Evolutionary conservation across 2,113 vertebrate genomes (phyloP), one percentile per base, ranked within the genome.

Genomic region (Stigmatopora argus): DNA sequence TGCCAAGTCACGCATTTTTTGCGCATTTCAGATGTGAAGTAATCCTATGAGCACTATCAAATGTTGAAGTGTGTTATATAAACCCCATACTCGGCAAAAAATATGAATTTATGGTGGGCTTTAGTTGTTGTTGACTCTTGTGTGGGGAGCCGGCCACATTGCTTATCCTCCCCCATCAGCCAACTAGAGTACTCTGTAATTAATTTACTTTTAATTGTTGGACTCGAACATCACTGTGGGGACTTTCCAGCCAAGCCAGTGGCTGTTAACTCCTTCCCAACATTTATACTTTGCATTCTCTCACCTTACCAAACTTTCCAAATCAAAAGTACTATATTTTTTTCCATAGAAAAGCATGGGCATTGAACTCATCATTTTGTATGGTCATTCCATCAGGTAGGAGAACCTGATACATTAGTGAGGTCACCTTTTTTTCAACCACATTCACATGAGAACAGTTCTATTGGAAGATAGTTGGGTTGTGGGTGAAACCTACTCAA

Each of bases 131-230:
- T 89, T 89, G 81, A 86, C 78, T 72, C 58, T 60, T 41, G 38
- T 58, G 21, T 17, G 53, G 65, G 56, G 49, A 83, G 58, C 56
- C 47, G 7, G 58, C 56, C 47, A 8, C 69, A 62, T 46, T 34
- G 65, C 65, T 52, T 74, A 52, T 81, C 77, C 77, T 77, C 72
- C 65, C 76, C 74, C 73, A 75, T 75, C 78, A 83, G 78, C 72
- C 74, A 71, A 31, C 82, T 77, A 41, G 58, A 82, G 78, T 75
- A 59, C 85, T 86, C 80, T 90, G 84, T 90, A 81, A 88, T 90
- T 89, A 89, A 90, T 89, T 84, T 86, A 85, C 84, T 80, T 83
- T 83, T 89, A 86, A 91, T 89, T 88, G 85, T 74, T 68, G 75
- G 62, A 77, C 78, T 83, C 74, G 82, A 84, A 84, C 79, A 72